Percentiles rank a stretch among this genome's conserved stretches.
These are phyloP conservation scores for Porites evermanni DNA, from an alignment of 92 coral and sea anemone genomes.

Conservation along the genomic window DNA sequence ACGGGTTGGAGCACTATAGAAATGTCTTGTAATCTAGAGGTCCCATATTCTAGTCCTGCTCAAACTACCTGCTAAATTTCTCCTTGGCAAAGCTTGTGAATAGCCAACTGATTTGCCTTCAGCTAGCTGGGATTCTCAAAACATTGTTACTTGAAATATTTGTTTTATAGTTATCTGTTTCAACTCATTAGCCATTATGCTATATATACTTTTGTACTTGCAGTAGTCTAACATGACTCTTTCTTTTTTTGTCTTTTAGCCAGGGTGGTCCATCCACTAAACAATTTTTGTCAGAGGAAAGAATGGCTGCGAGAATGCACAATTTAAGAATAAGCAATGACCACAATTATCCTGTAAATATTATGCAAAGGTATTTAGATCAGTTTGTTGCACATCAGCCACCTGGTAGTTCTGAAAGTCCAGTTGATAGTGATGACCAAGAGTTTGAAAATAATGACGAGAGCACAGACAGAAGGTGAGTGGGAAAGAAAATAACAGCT, in stretches of 20 bases:
- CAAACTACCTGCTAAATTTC: too few species aligned
- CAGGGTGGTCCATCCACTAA: constrained; percentile 75
- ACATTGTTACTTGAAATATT: too few species aligned
- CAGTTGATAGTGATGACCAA: constrained; percentile 23
- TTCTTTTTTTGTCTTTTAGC: constrained; percentile 30
- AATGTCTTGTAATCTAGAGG: too few species aligned
- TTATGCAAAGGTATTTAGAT: constrained; percentile 30
- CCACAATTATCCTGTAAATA: constrained; percentile 73
- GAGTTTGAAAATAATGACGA: constrained; percentile 64
- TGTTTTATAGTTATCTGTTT: too few species aligned
- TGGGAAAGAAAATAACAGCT: neutral
- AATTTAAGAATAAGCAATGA: constrained; percentile 87
- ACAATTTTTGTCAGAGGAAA: constrained; percentile 87
- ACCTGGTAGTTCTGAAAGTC: constrained; percentile 9
- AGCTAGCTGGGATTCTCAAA: too few species aligned
- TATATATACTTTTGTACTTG: too few species aligned
- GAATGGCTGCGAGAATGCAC: constrained; percentile 98
- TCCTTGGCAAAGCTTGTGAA: too few species aligned
- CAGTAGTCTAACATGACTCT: too few species aligned
- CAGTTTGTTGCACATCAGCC: constrained; percentile 4
- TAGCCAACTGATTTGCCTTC: too few species aligned
- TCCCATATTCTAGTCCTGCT: too few species aligned
- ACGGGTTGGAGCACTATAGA: too few species aligned
- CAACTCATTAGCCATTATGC: too few species aligned
- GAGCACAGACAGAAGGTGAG: constrained; percentile 45